Percentiles rank a stretch among this genome's conserved stretches.
Evolutionary conservation across 2,888 invertebrate genomes (phyloP).

Genomic region (Azorinus chamasolen): DNA sequence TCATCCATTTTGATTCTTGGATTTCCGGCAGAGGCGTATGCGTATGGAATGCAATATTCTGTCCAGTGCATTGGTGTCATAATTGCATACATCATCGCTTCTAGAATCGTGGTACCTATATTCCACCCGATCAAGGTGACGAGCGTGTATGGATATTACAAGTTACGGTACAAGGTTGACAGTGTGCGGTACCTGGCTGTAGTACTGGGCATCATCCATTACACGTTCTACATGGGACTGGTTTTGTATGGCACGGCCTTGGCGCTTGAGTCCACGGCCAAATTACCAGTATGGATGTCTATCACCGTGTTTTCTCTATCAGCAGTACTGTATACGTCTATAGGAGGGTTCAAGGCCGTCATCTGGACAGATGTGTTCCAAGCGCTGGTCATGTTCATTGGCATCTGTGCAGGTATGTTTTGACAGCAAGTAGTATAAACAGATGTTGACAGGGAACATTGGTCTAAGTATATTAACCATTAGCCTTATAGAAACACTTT

Average conservation of each 20-base stretch:
- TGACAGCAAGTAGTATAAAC: too few species aligned
- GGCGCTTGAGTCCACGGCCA: too few species aligned
- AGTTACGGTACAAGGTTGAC: slow-evolving; percentile 28
- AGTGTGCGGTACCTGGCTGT: slow-evolving; percentile 12
- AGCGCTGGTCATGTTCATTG: slow-evolving; percentile 62
- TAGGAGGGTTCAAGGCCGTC: slow-evolving; percentile 69
- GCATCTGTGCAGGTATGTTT: slow-evolving; percentile 55
- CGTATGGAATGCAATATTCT: slow-evolving; percentile 18
- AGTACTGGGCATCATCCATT: slow-evolving; percentile 10
- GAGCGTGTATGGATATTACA: slow-evolving; percentile 38
- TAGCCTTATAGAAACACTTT: too few species aligned
- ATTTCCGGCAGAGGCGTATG: slow-evolving; percentile 29
- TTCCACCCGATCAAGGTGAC: slow-evolving; percentile 38
- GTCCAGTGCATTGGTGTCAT: slow-evolving; percentile 3
- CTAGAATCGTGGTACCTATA: slow-evolving; percentile 16
- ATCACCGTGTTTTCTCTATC: too few species aligned
- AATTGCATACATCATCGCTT: slow-evolving; percentile 13
- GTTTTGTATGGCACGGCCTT: slow-evolving; percentile 27
- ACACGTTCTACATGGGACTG: slow-evolving; percentile 27
- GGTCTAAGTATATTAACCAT: too few species aligned
- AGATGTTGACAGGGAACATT: too few species aligned
- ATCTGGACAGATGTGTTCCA: slow-evolving; percentile 74
- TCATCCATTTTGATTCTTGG: slow-evolving; percentile 32
- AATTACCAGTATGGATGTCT: too few species aligned
- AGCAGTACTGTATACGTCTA: too few species aligned